phyloP scores from a whole-genome alignment of 2,888 invertebrate genomes.

The Rhaphigaster nebulosa region DNA sequence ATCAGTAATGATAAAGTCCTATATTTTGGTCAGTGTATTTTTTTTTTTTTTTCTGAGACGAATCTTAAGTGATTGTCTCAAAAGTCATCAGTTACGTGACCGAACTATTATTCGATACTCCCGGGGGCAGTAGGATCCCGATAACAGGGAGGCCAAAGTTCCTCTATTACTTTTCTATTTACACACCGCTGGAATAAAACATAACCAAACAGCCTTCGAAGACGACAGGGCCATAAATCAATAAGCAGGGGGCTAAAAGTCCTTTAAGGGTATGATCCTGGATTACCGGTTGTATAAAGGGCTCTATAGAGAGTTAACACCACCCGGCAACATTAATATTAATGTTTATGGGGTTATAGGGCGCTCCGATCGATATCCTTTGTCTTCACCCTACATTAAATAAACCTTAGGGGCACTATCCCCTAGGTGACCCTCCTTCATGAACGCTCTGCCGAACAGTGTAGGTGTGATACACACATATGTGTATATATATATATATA shows the following conservation, averaged over 20 bases:
- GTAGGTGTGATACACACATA: background rate
- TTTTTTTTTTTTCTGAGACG: background rate
- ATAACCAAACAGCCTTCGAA: background rate
- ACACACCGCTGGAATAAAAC: background rate
- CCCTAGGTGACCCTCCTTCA: slow-evolving; percentile 44
- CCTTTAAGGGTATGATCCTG: slow-evolving; percentile 28
- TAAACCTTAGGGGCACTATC: slow-evolving; percentile 41
- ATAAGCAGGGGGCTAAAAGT: slow-evolving; percentile 25
- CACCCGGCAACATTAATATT: slow-evolving; percentile 30
- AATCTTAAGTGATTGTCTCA: background rate
- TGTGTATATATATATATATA: background rate
- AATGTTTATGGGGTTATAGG: slow-evolving; percentile 45
- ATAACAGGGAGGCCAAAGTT: background rate
- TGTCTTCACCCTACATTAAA: slow-evolving; percentile 48
- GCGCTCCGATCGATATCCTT: slow-evolving; percentile 2
- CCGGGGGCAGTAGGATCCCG: background rate
- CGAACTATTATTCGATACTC: background rate
- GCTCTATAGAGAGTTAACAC: slow-evolving; percentile 42
- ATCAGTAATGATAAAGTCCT: no score
- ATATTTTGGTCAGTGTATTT: no score
- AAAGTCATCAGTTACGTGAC: background rate
- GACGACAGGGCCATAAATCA: slow-evolving; percentile 2
- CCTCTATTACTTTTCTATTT: background rate
- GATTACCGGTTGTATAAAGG: slow-evolving; percentile 44
- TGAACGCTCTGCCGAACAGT: slow-evolving; percentile 1